Percentiles rank a stretch among this genome's conserved stretches.
These are phyloP conservation scores for Batillaria attramentaria DNA, from an alignment of 1,140 invertebrate genomes.

Conservation along the genomic window DNA sequence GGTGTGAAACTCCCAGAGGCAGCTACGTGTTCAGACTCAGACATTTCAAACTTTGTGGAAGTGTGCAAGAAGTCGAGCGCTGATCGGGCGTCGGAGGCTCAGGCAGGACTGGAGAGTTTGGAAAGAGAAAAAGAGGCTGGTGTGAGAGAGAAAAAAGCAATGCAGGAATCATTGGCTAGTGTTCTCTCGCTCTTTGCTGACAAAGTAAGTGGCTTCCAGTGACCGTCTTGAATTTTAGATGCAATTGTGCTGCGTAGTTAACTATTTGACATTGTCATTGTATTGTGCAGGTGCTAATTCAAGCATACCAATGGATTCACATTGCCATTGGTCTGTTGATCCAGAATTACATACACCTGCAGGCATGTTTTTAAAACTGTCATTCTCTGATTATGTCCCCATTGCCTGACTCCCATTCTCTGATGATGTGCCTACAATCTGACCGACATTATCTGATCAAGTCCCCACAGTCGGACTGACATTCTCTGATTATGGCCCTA, in stretches of 20 bases:
- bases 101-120: slow-evolving; percentile 19
- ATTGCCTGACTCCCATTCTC: no score
- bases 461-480: no score
- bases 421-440: no score
- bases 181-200: background rate
- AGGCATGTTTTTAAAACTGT: no score
- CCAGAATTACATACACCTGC: no score
- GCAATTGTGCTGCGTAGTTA: background rate
- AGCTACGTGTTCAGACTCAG: slow-evolving; percentile 1
- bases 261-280: background rate
- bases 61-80: background rate
- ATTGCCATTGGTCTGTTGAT: no score
- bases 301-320: no score
- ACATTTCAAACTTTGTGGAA: slow-evolving; percentile 26
- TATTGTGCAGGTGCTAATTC: no score
- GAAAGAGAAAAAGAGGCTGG: background rate
- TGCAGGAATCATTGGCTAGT: background rate
- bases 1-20: background rate
- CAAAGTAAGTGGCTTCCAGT: slow-evolving; percentile 3
- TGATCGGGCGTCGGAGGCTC: background rate
- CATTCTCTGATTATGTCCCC: no score
- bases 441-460: no score
- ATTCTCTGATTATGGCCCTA: no score
- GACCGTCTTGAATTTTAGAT: no score
- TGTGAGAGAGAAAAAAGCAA: background rate